Percentiles rank a stretch among this genome's conserved stretches.
Evolutionary conservation across 2,888 invertebrate species (phyloP).

Genomic region (Drosophila niveifrons): DNA sequence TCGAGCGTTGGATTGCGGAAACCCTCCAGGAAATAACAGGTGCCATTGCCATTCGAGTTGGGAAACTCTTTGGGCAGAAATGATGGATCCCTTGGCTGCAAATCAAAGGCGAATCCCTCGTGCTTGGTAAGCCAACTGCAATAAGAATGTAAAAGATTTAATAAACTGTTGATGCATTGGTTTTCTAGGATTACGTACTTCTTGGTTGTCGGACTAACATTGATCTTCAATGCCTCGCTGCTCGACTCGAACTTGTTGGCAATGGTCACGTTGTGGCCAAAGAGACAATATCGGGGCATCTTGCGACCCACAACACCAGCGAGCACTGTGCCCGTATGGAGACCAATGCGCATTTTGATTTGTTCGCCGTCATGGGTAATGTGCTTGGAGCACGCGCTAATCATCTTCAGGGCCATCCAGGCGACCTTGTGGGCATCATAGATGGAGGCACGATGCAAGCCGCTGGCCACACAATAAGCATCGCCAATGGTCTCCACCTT

Average conservation of each 20-base stretch:
- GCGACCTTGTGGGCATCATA: conserved; percentile 97
- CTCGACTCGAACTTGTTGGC: conserved; percentile 98
- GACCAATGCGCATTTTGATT: conserved; percentile 96
- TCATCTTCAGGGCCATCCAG: conserved; percentile 98
- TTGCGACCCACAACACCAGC: conserved; percentile 98
- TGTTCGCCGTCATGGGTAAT: conserved; percentile 96
- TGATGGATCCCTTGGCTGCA: conserved; percentile 91
- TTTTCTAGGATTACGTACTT: conserved; percentile 88
- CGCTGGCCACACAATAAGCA: conserved; percentile 98
- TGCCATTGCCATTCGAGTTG: conserved; percentile 89
- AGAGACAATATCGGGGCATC: conserved; percentile 93
- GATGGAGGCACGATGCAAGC: conserved; percentile 93
- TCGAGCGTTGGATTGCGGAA: conserved; percentile 91
- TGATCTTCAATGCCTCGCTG: conserved; percentile 95
- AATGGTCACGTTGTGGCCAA: conserved; percentile 97
- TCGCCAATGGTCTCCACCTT: conserved; percentile 99
- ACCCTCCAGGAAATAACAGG: conserved; percentile 93
- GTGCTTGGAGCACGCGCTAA: conserved; percentile 94
- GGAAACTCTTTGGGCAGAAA: conserved; percentile 95
- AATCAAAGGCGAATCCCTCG: conserved; percentile 89
- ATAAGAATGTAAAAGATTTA: conserved; percentile 32
- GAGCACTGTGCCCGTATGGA: conserved; percentile 96
- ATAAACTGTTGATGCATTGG: no score
- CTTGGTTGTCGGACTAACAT: conserved; percentile 96
- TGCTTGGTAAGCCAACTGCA: conserved; percentile 91